Base-by-base conservation (phyloP, 2,888 invertebrate genomes). In the Alloscopus bannaensis region DNA sequence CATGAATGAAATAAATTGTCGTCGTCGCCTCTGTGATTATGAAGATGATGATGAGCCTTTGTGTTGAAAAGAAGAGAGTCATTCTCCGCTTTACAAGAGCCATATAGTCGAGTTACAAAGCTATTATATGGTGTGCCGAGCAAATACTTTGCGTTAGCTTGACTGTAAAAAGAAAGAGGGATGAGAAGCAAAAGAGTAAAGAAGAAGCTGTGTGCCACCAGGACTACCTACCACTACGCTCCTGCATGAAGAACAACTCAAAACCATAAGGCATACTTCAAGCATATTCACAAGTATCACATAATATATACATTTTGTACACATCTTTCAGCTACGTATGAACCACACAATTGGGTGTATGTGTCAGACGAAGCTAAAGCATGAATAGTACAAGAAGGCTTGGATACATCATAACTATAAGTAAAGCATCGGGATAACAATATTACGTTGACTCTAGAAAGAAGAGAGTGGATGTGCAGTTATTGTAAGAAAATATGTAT, bases 1-100 rank as follows among this genome's bases (percentile, higher is more conserved):
- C 73, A 78, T 72, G 77, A 81, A 81, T 71, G 77, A 81, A 81
- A 81, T 79, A 79, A 79, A 79, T 79, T 79, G 79, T 79, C 79
- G 68, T 79, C 79, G 79, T 72, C n/a, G n/a, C n/a, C n/a, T n/a
- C 71, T 79, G 72, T 79, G 79, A 79, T 79, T 79, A 72, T 79
- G 79, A 79, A 59, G 78, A 76, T 76, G 77, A 79, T 77, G 70
- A 70, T 79, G 79, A 72, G 70, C 68, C 57, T 70, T 77, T 77
- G 77, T 77, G 77, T 64, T 76, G 68, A 76, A 47, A 75, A 73
- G 59, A 76, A 77, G 64, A 73, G 65, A 77, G 69, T 57, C 77
- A 77, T 70, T 77, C 64, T 77, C 69, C 62, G 76, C 68, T 76
- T 66, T 76, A 76, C 76, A 76, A 76, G 76, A 76, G 68, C 69